Conservation (phyloP, 1,140 invertebrate species). For the Tetragonula clypearis region DNA sequence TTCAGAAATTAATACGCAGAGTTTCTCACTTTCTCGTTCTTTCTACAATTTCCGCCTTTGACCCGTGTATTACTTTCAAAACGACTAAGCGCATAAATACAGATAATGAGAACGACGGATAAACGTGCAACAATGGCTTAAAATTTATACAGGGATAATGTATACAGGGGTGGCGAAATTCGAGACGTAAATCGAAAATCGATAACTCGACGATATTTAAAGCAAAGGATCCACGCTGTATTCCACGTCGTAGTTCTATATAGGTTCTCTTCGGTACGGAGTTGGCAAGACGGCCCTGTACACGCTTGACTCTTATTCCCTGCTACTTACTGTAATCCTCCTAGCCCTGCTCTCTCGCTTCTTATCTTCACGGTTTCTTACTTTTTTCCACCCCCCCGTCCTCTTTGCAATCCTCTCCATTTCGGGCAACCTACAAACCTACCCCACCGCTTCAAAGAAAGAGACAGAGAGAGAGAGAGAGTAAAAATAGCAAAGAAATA, state of each 20-base stretch:
- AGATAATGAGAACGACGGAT: not conserved
- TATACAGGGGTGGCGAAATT: not conserved
- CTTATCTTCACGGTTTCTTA: conserved; percentile 25
- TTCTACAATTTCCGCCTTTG: not conserved
- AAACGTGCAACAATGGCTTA: not conserved
- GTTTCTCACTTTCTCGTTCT: not conserved
- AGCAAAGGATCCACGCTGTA: not conserved
- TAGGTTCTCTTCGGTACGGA: not conserved
- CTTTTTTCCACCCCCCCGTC: conserved; percentile 4
- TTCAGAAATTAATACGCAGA: too few species aligned
- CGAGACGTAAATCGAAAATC: not conserved
- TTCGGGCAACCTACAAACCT: not conserved
- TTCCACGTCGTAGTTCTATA: not conserved
- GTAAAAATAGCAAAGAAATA: not conserved
- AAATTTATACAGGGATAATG: not conserved
- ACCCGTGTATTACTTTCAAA: not conserved
- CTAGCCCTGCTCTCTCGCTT: conserved; percentile 15
- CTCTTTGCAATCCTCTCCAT: conserved; percentile 27
- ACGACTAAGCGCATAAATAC: not conserved
- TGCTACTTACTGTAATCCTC: conserved; percentile 34
- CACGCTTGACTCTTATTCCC: not conserved
- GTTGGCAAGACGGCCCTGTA: not conserved
- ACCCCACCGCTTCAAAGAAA: not conserved
- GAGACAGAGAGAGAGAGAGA: too few species aligned
- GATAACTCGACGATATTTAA: not conserved